Percentiles rank a stretch among this genome's conserved stretches.
Evolutionary conservation across 2,797 vertebrate species (phyloP).

Genomic region (Vultur gryphus): DNA sequence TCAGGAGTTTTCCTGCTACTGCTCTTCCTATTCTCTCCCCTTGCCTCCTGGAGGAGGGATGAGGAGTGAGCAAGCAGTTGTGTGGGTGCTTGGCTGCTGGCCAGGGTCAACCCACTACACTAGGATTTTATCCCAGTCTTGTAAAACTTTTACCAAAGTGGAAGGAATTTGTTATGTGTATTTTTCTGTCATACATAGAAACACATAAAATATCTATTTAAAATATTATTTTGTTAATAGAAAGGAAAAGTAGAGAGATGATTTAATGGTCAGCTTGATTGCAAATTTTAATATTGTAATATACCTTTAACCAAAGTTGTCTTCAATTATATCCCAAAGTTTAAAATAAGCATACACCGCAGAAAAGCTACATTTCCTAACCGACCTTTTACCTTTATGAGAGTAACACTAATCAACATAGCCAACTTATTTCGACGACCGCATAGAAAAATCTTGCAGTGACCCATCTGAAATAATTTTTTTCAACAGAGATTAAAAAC

Average conservation of each 20-base stretch:
- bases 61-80: background rate
- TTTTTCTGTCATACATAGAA: background rate
- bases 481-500: background rate
- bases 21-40: background rate
- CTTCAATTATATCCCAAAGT: background rate
- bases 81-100: background rate
- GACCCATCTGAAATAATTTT: background rate
- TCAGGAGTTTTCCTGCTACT: background rate
- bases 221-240: background rate
- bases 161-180: background rate
- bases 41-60: background rate
- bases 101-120: background rate
- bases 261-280: background rate
- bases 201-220: background rate
- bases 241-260: background rate
- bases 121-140: background rate
- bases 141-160: background rate
- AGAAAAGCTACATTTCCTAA: background rate
- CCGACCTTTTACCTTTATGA: background rate
- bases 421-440: background rate
- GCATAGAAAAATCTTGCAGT: background rate
- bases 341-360: background rate
- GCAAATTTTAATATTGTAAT: background rate
- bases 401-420: background rate
- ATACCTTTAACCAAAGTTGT: background rate